These are phyloP conservation scores for Jaculus jaculus DNA, from an alignment of 2,113 vertebrate species.

Conservation along the genomic window DNA sequence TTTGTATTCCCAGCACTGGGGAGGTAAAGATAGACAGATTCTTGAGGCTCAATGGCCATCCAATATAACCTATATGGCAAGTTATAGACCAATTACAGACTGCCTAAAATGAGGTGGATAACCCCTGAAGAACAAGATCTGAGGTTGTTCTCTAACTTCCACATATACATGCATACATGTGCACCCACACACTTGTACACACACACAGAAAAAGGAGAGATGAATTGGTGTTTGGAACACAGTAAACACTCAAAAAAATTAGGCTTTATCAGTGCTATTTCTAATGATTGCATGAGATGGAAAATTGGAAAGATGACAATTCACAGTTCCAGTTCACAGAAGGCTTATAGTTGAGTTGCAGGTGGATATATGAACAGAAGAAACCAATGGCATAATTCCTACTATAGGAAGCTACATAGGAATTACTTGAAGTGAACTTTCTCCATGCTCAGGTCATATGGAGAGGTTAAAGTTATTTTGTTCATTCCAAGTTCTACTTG, in stretches of 20 bases:
- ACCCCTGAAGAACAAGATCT: too few species aligned
- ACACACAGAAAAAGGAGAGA: neutral
- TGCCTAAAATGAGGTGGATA: too few species aligned
- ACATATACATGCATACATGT: too few species aligned
- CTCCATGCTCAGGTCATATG: neutral
- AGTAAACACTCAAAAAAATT: neutral
- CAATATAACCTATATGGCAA: too few species aligned
- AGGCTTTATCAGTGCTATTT: neutral
- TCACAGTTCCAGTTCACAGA: neutral
- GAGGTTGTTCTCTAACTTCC: too few species aligned
- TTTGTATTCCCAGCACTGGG: too few species aligned
- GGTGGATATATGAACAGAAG: neutral
- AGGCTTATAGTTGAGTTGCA: neutral
- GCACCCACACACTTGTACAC: too few species aligned
- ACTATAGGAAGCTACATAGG: neutral
- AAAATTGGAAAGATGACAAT: neutral
- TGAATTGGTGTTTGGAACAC: neutral
- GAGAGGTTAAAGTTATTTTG: neutral
- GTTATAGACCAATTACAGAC: too few species aligned
- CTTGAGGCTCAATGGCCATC: too few species aligned
- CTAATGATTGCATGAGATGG: neutral
- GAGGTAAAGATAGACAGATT: too few species aligned
- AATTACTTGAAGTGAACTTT: neutral
- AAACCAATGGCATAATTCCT: conserved; percentile 5
- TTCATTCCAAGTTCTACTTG: conserved; percentile 1